Evolutionary conservation across 92 coral and sea anemone species (phyloP).

Genomic region (Paragorgia papillata): DNA sequence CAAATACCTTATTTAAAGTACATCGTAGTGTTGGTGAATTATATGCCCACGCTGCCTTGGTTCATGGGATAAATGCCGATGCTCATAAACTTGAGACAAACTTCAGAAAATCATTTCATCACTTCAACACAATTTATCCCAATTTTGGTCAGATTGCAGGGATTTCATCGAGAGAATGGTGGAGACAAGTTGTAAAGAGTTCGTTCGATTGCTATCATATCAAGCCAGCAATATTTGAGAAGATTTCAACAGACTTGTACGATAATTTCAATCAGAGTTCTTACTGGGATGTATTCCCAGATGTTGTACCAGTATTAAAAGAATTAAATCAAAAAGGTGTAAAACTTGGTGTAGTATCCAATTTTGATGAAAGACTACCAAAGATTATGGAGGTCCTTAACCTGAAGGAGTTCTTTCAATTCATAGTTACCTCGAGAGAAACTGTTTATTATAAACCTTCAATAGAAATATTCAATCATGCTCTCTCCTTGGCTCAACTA

Average conservation of each 20-base stretch:
- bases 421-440: constrained; percentile 68
- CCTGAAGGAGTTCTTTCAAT: constrained; percentile 62
- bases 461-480: constrained; percentile 67
- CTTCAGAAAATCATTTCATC: constrained; percentile 62
- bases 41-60: constrained; percentile 69
- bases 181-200: constrained; percentile 65
- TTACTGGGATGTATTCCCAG: constrained; percentile 81
- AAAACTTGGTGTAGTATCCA: constrained; percentile 78
- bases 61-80: constrained; percentile 55
- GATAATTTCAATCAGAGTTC: constrained; percentile 56
- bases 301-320: constrained; percentile 61
- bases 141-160: constrained; percentile 68
- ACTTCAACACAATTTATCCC: constrained; percentile 60
- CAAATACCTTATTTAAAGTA: constrained; percentile 79
- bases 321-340: constrained; percentile 53
- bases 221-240: constrained; percentile 36
- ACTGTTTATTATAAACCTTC: constrained; percentile 72
- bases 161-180: constrained; percentile 69
- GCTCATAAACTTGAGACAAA: constrained; percentile 57
- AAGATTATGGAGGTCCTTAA: constrained; percentile 60
- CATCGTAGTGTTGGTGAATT: constrained; percentile 75
- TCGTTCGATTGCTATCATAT: constrained; percentile 64
- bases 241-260: constrained; percentile 60
- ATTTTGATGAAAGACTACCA: constrained; percentile 83
- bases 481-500: constrained; percentile 54